Base-by-base conservation (phyloP, 2,888 invertebrate genomes). In the Caenorhabditis zanzibari region DNA sequence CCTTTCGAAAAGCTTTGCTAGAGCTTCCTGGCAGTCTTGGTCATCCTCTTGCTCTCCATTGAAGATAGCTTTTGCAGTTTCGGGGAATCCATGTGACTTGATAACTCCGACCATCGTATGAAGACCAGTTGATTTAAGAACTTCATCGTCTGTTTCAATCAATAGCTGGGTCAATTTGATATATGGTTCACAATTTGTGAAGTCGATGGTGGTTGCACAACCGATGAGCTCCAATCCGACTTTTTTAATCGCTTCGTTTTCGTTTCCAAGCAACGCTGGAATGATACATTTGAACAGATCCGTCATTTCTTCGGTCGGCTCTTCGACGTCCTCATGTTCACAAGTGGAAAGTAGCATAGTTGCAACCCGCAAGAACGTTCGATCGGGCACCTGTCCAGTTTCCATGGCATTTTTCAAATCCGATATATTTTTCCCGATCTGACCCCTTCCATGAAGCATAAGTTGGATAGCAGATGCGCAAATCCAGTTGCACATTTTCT, bases 171-270 rank as follows among this genome's bases (percentile, higher is more conserved):
- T 68, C 28, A 82, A 38, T 58, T 68, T 77, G 19, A 82, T 22
- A 32, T 77, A 74, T 0, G 82, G 77, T n/a, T 38, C 47, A 26
- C 71, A 64, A 41, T 82, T 82, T 1, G 44, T 61, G 49, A 83
- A 79, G 22, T 83, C 83, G 5, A 83, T 83, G 0, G 59, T n/a
- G 12, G 79, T 56, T 22, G 83, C 69, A 22, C 35, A 74, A 58
- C 79, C 83, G 47, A 83, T 79, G 7, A 83, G 64, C 32, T 83
- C 69, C 12, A 83, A 32, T 28, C 83, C 83, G 22, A 72, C 22
- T 47, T 54, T 38, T 54, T 79, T 61, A 32, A 83, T 61, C 3
- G 24, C 28, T n/a, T 75, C 58, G 26, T 74, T 59, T 19, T 24
- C 44, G n/a, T 54, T 79, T 24, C 68, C 69, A 16, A 83, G 54